Conservation (phyloP, 2,797 vertebrate species). For the Serranus cabrilla region DNA sequence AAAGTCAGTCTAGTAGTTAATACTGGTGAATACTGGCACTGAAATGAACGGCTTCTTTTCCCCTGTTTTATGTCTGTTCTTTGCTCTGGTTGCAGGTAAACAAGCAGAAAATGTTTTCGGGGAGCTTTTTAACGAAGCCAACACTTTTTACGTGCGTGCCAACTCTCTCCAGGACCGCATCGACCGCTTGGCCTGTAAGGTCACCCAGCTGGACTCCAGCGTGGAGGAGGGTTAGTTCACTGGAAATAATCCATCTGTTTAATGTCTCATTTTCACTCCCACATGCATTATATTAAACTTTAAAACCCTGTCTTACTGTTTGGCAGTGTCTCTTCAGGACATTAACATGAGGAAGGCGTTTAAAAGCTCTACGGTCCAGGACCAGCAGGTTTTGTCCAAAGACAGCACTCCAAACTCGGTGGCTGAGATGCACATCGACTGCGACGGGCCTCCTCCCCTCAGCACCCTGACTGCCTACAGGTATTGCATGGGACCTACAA, state of each 20-base stretch:
- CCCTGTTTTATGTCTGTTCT: neutral
- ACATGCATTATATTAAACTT: neutral
- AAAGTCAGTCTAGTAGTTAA: too few relatives aligned
- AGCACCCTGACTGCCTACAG: slow-evolving; percentile 90
- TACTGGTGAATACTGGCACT: too few relatives aligned
- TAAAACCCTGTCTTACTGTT: slow-evolving; percentile 20
- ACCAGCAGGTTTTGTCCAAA: slow-evolving; percentile 93
- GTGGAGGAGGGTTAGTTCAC: slow-evolving; percentile 91
- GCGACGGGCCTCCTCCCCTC: slow-evolving; percentile 90
- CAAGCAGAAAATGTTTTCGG: slow-evolving; percentile 94
- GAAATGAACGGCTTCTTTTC: too few relatives aligned
- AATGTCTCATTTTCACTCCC: slow-evolving; percentile 11
- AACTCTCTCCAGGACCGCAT: slow-evolving; percentile 93
- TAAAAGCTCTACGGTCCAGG: slow-evolving; percentile 89
- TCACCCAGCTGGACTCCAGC: slow-evolving; percentile 92
- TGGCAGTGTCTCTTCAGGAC: slow-evolving; percentile 92
- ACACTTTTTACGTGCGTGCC: slow-evolving; percentile 90
- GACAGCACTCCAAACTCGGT: slow-evolving; percentile 87
- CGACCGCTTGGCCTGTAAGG: slow-evolving; percentile 91
- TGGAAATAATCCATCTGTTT: neutral
- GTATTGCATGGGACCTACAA: slow-evolving; percentile 63
- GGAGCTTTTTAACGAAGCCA: slow-evolving; percentile 93
- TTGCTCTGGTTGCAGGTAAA: slow-evolving; percentile 82
- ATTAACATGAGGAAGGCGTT: slow-evolving; percentile 95
- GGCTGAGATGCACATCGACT: slow-evolving; percentile 88